A percentile compares a stretch with the other conserved stretches of the same genome.
Conservation (phyloP, 1,140 invertebrate genomes). For the Rhopalosiphum padi region DNA sequence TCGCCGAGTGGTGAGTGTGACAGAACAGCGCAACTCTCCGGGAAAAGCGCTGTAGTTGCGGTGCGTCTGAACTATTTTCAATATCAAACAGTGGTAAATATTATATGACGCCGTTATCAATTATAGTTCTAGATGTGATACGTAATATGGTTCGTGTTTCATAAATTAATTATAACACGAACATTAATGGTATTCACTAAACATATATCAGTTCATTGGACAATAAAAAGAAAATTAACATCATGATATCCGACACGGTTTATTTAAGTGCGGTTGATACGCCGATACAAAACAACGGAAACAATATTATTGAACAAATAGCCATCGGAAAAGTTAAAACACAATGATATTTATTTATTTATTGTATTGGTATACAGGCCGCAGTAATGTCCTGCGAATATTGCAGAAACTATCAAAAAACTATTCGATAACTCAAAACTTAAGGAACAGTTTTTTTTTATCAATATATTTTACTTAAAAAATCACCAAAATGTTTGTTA, state of each 20-base stretch:
- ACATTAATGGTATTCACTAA: neutral
- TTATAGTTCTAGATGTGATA: no score
- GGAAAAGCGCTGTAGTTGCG: slow-evolving; percentile 50
- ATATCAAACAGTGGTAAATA: slow-evolving; percentile 13
- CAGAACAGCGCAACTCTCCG: slow-evolving; percentile 39
- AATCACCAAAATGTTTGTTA: no score
- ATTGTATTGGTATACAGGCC: neutral
- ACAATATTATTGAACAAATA: neutral
- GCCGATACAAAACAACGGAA: neutral
- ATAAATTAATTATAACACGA: neutral
- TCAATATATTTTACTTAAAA: neutral
- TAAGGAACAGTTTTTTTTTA: neutral
- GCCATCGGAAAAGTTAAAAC: neutral
- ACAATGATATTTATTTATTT: neutral
- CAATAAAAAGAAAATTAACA: neutral
- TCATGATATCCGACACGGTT: neutral
- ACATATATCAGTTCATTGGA: neutral
- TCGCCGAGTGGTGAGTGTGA: neutral
- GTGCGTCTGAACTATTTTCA: slow-evolving; percentile 25
- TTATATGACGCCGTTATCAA: neutral
- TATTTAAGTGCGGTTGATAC: slow-evolving; percentile 11
- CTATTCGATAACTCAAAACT: neutral
- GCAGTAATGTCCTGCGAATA: neutral
- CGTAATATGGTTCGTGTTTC: neutral
- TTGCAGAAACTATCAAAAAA: neutral